Evolutionary conservation across 2,888 invertebrate genomes (phyloP).

Genomic region (Drosophila merina): DNA sequence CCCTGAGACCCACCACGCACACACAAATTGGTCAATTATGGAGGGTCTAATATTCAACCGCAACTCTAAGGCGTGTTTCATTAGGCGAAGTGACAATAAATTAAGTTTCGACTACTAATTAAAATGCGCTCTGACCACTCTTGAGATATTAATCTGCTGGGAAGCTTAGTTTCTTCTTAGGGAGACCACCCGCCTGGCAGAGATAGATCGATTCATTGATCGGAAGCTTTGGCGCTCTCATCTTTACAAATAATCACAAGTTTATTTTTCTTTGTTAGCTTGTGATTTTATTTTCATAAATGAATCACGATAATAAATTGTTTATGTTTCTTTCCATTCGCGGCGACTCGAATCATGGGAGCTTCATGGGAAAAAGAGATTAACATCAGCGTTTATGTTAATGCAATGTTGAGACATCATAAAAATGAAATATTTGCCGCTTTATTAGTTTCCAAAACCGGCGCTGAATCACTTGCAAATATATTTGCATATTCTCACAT

Average conservation of each 20-base stretch:
- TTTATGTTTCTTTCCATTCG: slow-evolving; percentile 63
- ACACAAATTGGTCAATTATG: slow-evolving; percentile 77
- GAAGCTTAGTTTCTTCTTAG: slow-evolving; percentile 60
- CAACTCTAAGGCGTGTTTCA: slow-evolving; percentile 68
- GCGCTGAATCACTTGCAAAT: slow-evolving; percentile 71
- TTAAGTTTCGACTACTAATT: slow-evolving; percentile 80
- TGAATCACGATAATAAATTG: slow-evolving; percentile 81
- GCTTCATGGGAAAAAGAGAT: slow-evolving; percentile 81
- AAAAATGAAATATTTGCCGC: slow-evolving; percentile 65
- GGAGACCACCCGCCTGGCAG: slow-evolving; percentile 68
- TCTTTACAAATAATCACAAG: slow-evolving; percentile 67
- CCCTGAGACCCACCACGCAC: slow-evolving; percentile 17
- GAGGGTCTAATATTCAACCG: slow-evolving; percentile 19
- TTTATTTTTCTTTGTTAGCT: slow-evolving; percentile 33
- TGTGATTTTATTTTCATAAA: slow-evolving; percentile 69
- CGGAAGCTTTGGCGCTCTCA: slow-evolving; percentile 70
- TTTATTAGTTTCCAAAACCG: slow-evolving; percentile 36
- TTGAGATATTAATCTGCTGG: slow-evolving; percentile 81
- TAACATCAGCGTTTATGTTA: slow-evolving; percentile 79
- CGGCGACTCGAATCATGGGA: slow-evolving; percentile 19
- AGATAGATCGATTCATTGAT: slow-evolving; percentile 51
- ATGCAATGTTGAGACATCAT: slow-evolving; percentile 71
- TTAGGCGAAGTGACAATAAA: slow-evolving; percentile 82
- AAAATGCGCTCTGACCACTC: slow-evolving; percentile 69
- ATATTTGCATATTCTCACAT: slow-evolving; percentile 37